Evolutionary conservation across 2,113 vertebrate species (phyloP).

Genomic region (Panthera uncia): DNA sequence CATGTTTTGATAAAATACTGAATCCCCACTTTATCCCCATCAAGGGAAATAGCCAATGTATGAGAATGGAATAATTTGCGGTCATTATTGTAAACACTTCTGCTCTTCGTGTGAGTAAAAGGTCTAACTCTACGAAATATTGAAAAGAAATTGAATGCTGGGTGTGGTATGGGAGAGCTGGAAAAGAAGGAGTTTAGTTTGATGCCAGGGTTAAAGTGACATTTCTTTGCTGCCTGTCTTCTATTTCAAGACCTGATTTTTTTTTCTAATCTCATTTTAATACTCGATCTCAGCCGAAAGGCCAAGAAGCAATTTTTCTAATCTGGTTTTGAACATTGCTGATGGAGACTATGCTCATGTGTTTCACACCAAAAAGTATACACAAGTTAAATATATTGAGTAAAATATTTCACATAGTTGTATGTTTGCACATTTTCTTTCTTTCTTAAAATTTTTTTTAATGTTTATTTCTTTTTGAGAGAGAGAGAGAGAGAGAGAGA

Average conservation of each 20-base stretch:
- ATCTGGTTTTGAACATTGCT: slow-evolving; percentile 4
- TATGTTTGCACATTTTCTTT: not conserved
- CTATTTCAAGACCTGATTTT: slow-evolving; percentile 20
- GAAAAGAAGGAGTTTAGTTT: slow-evolving; percentile 63
- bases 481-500: no score
- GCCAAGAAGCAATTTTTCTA: not conserved
- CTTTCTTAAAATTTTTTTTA: no score
- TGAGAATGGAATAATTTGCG: slow-evolving; percentile 81
- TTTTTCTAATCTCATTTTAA: slow-evolving; percentile 12
- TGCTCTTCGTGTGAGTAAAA: slow-evolving; percentile 68
- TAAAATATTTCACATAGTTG: slow-evolving; percentile 31
- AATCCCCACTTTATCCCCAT: slow-evolving; percentile 73
- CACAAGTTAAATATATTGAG: slow-evolving; percentile 15
- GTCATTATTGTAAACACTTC: slow-evolving; percentile 80
- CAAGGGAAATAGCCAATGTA: slow-evolving; percentile 72
- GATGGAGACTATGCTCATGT: slow-evolving; percentile 12
- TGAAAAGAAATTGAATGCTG: slow-evolving; percentile 44
- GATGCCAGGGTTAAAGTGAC: slow-evolving; percentile 54
- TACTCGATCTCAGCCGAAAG: no score
- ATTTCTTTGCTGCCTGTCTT: slow-evolving; percentile 22
- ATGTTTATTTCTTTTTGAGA: no score
- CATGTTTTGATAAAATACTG: slow-evolving; percentile 80
- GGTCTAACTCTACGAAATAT: slow-evolving; percentile 37
- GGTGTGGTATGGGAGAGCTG: slow-evolving; percentile 39
- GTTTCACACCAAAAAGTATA: slow-evolving; percentile 17